Conservation (phyloP, 2,113 vertebrate species). For the Calonectris borealis region DNA sequence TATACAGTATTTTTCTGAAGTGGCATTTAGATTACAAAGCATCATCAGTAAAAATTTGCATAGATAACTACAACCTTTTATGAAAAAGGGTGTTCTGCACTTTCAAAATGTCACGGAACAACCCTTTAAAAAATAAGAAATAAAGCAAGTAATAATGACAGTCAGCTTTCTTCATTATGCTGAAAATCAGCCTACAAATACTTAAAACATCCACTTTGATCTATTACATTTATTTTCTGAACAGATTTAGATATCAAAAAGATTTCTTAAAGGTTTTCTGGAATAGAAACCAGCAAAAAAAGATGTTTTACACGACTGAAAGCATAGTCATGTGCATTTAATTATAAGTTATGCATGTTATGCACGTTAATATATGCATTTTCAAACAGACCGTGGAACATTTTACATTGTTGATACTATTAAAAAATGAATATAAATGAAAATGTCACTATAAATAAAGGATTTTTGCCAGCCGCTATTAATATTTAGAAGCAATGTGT, state of each 20-base stretch:
- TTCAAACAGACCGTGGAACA: slow-evolving; percentile 28
- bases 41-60: not conserved
- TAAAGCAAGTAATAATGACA: not conserved
- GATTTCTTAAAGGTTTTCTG: not conserved
- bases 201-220: not conserved
- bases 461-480: slow-evolving; percentile 30
- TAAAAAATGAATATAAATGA: slow-evolving; percentile 46
- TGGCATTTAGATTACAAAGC: not conserved
- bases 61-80: not conserved
- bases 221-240: not conserved
- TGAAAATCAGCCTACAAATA: not conserved
- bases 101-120: slow-evolving; percentile 16
- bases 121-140: not conserved
- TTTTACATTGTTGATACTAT: slow-evolving; percentile 33
- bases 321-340: not conserved
- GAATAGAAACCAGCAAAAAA: not conserved
- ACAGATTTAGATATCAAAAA: not conserved
- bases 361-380: slow-evolving; percentile 18
- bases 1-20: not conserved
- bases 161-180: not conserved
- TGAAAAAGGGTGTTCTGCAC: not conserved
- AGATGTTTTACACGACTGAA: not conserved
- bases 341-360: not conserved
- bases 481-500: slow-evolving; percentile 62
- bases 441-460: slow-evolving; percentile 58